Evolutionary conservation across 2,888 invertebrate genomes (phyloP).

Genomic region (Caenorhabditis angaria): DNA sequence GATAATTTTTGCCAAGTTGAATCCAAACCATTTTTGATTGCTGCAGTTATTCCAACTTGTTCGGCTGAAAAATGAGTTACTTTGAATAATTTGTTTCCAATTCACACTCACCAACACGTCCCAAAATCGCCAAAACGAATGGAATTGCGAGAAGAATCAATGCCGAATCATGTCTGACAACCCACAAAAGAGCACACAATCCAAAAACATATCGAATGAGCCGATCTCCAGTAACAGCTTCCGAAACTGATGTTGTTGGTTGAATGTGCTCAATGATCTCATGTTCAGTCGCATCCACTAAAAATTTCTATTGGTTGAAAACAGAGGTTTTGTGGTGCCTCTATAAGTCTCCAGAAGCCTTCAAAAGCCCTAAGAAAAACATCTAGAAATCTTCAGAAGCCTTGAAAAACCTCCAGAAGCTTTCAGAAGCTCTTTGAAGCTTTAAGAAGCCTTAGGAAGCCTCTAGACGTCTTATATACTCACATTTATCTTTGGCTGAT

Average conservation of each 20-base stretch:
- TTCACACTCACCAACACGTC: slow-evolving; percentile 45
- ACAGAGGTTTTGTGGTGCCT: no score
- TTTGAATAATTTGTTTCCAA: slow-evolving; percentile 4
- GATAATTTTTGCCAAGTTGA: slow-evolving; percentile 44
- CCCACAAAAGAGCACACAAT: slow-evolving; percentile 65
- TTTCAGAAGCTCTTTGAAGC: no score
- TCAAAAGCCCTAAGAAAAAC: no score
- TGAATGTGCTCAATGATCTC: slow-evolving; percentile 14
- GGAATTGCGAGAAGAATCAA: slow-evolving; percentile 62
- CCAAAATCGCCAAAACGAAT: slow-evolving; percentile 55
- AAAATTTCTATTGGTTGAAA: slow-evolving; percentile 13
- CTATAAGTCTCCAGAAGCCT: no score
- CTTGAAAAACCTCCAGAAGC: no score
- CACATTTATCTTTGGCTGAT: slow-evolving; percentile 32
- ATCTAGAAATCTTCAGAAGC: no score
- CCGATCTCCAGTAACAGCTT: slow-evolving; percentile 52
- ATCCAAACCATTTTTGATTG: slow-evolving; percentile 30
- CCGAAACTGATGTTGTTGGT: slow-evolving; percentile 38
- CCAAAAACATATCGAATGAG: slow-evolving; percentile 47
- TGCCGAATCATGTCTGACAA: slow-evolving; percentile 64
- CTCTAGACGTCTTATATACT: slow-evolving; percentile 3
- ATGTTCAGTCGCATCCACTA: slow-evolving; percentile 37
- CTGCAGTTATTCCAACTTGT: slow-evolving; percentile 53
- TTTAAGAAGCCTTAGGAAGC: no score
- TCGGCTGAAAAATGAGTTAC: slow-evolving; percentile 50